These are phyloP conservation scores for Crossaster papposus DNA, from an alignment of 53 echinoderm and acorn worm species.

Conservation along the genomic window DNA sequence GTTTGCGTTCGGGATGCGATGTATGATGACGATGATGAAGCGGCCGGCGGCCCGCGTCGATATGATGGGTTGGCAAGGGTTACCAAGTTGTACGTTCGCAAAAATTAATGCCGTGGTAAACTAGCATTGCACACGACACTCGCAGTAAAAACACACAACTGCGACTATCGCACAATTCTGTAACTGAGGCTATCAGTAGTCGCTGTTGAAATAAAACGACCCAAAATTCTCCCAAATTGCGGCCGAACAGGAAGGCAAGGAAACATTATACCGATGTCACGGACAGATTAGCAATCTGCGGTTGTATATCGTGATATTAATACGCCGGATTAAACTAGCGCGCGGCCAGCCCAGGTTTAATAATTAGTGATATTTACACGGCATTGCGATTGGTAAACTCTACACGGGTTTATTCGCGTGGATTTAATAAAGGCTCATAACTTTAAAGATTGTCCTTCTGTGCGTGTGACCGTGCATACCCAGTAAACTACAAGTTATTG, in stretches of 20 bases:
- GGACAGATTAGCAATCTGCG: background rate
- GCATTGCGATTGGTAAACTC: background rate
- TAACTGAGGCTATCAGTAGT: background rate
- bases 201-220: background rate
- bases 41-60: background rate
- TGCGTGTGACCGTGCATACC: background rate
- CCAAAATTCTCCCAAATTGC: background rate
- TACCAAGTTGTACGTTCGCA: background rate
- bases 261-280: conserved; percentile 18
- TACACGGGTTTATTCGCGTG: background rate
- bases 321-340: background rate
- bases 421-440: background rate
- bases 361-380: background rate
- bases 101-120: too few relatives aligned
- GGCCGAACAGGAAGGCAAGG: background rate
- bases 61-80: background rate
- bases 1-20: background rate
- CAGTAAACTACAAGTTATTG: background rate
- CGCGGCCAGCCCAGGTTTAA: background rate
- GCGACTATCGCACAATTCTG: background rate
- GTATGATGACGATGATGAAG: background rate
- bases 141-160: too few relatives aligned
- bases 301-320: background rate
- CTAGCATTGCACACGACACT: too few relatives aligned
- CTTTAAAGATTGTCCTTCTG: background rate